These are phyloP conservation scores for Micromussa lordhowensis DNA, from an alignment of 92 coral and sea anemone genomes.

Conservation along the genomic window DNA sequence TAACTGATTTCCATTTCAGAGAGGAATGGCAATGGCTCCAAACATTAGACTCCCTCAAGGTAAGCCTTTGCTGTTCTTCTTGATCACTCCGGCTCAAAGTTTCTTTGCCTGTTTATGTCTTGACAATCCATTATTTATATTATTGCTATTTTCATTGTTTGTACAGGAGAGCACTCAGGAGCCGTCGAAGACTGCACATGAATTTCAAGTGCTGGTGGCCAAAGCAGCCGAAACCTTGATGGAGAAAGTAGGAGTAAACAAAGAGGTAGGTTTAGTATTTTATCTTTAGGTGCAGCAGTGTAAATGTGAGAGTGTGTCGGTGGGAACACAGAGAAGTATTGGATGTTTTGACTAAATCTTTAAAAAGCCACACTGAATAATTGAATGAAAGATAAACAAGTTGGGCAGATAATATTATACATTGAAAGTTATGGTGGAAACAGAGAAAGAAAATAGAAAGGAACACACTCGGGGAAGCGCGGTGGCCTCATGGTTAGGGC, in stretches of 20 bases:
- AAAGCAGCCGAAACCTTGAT: conserved; percentile 84
- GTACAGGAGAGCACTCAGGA: conserved; percentile 71
- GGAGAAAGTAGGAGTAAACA: conserved; percentile 93
- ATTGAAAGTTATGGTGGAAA: neutral
- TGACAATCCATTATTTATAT: neutral
- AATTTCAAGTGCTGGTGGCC: conserved; percentile 89
- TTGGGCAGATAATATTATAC: neutral
- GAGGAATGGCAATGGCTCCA: conserved; percentile 99
- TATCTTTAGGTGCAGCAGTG: neutral
- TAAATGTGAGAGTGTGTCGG: neutral
- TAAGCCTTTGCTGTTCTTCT: conserved; percentile 5
- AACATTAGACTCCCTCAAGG: conserved; percentile 80
- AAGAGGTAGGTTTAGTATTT: conserved; percentile 68
- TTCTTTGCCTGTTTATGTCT: neutral
- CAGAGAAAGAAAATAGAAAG: no score
- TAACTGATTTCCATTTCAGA: conserved; percentile 44
- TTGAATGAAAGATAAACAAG: neutral
- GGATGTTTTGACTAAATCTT: no score
- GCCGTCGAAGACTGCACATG: conserved; percentile 85
- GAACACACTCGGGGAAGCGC: no score
- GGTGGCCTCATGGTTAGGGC: no score
- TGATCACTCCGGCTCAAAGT: neutral
- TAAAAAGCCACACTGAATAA: neutral
- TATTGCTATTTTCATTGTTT: neutral
- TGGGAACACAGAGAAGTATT: no score